Evolutionary conservation across 2,797 vertebrate genomes (phyloP).

Genomic region (Xenops minutus): DNA sequence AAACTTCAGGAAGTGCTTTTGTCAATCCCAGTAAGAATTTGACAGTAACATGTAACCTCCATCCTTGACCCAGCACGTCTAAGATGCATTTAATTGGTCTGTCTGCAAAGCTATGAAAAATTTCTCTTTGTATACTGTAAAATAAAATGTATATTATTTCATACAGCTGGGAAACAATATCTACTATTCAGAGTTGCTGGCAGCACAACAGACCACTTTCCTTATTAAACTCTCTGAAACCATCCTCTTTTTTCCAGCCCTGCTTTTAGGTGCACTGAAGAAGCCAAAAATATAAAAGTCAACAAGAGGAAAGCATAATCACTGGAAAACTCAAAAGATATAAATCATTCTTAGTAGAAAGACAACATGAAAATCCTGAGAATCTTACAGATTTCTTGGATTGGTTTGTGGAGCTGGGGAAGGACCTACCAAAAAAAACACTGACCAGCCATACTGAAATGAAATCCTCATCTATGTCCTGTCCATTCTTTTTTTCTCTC

Average conservation of each 20-base stretch:
- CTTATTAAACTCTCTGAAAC: slow-evolving; percentile 51
- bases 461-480: not conserved
- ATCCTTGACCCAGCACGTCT: slow-evolving; percentile 45
- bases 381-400: not conserved
- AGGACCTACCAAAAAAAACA: not conserved
- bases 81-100: slow-evolving; percentile 54
- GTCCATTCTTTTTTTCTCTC: not conserved
- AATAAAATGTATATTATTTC: slow-evolving; percentile 57
- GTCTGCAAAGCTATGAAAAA: slow-evolving; percentile 37
- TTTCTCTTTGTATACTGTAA: slow-evolving; percentile 43
- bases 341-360: slow-evolving; percentile 46
- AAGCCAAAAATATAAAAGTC: slow-evolving; percentile 62
- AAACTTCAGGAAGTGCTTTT: slow-evolving; percentile 46
- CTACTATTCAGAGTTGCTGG: slow-evolving; percentile 57
- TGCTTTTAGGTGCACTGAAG: slow-evolving; percentile 42
- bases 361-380: slow-evolving; percentile 24
- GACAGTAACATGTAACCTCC: slow-evolving; percentile 17
- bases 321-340: slow-evolving; percentile 41
- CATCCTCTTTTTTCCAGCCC: slow-evolving; percentile 34
- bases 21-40: slow-evolving; percentile 15
- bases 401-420: not conserved
- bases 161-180: slow-evolving; percentile 59
- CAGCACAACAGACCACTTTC: slow-evolving; percentile 57
- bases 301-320: slow-evolving; percentile 41
- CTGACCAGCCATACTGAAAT: not conserved